Base-by-base conservation (phyloP, 1,140 invertebrate genomes). In the Calycopis cecrops region DNA sequence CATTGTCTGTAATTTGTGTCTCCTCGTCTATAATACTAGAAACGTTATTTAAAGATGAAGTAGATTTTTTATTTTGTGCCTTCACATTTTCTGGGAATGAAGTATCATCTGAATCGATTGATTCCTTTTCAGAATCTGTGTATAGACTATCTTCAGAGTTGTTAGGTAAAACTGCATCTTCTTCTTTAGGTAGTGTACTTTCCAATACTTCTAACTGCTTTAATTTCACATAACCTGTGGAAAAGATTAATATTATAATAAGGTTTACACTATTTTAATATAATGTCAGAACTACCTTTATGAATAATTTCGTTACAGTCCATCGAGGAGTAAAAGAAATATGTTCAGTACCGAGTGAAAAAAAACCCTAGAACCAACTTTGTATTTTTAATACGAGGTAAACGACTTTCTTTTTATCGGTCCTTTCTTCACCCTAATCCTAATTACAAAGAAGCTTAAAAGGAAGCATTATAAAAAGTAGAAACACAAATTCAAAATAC, bases 151-250 rank as follows among this genome's bases (percentile, higher is more conserved):
- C 79, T 51, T 76, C 77, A 16, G 77, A 77, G 51, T 73, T 52
- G 12, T 50, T 50, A 42, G 69, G 59, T 16, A 59, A 63, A 40
- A 54, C 37, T 14, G 58, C 52, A 33, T 64, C 65, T n/a, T 50
- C 48, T 57, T 87, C 79, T 59, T 84, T 78, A 0, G 65, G 72
- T 7, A 71, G 50, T 0, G 62, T 68, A 34, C 84, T 88, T 60
- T 83, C 86, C 53, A 85, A 71, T 14, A 90, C 81, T 59, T 90
- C 88, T 44, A 89, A 60, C 59, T 87, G 79, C 57, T 86, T 88
- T 11, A 92, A 73, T 56, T 88, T 87, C 3, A 90, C 85, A 52
- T 88, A 91, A n/a, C 90, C 90, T 91, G 69, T 48, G 78, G n/a
- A n/a, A n/a, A n/a, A 79, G 55, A 35, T 52, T 54, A 63, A 52